Percentiles rank a stretch among this genome's conserved stretches.
Evolutionary conservation across 2,797 vertebrate species (phyloP).

Genomic region (Falco concolor): DNA sequence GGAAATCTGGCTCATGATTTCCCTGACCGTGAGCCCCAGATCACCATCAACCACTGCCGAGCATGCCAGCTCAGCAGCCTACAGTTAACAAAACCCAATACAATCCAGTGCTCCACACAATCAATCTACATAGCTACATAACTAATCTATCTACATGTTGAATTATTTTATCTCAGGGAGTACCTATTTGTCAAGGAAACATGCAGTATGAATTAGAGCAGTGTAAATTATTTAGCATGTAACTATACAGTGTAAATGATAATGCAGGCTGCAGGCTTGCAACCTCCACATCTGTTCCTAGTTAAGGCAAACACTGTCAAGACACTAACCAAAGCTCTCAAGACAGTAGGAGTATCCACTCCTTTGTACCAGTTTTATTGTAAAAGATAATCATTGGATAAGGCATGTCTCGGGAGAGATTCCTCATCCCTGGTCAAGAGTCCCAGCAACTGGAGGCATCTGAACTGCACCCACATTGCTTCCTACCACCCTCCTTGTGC

Average conservation of each 20-base stretch:
- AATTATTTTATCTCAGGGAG: not conserved
- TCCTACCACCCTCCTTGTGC: fast-evolving
- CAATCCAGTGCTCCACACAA: not conserved
- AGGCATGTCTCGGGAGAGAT: not conserved
- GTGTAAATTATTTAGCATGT: not conserved
- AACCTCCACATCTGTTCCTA: not conserved
- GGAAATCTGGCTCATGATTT: not conserved
- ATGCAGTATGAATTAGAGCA: not conserved
- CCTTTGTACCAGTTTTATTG: not conserved
- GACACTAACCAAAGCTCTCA: not conserved
- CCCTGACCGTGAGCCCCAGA: not conserved
- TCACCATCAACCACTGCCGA: not conserved
- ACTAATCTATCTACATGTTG: not conserved
- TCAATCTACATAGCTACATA: too few species aligned
- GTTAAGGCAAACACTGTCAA: not conserved
- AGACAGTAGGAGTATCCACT: not conserved
- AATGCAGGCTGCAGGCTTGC: not conserved
- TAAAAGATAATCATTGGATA: not conserved
- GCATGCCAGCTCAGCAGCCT: too few species aligned
- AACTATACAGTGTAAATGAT: not conserved
- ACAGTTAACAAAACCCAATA: not conserved
- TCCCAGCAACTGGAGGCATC: fast-evolving
- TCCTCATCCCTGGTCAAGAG: not conserved
- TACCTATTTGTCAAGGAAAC: not conserved
- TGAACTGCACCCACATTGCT: fast-evolving